Evolutionary conservation across 2,797 vertebrate species (phyloP), one percentile per base, ranked within the genome.

Genomic region (Eulemur albifrons): DNA sequence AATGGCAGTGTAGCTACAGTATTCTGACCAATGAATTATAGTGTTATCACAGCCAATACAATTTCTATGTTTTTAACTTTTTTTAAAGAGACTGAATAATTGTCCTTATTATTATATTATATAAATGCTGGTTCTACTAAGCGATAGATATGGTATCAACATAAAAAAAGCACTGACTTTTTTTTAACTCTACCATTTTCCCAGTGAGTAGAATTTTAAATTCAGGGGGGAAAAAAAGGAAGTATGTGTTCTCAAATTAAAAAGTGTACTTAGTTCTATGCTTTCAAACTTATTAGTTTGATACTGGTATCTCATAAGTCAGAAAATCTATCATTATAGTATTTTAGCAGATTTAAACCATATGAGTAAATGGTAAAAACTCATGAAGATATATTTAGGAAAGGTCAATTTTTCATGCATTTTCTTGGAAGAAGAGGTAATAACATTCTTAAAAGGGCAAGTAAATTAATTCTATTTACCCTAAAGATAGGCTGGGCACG

Each of bases 11-110:
- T 93, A 90, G 90, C 77, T 97, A 92, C 72, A 63, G 63, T 81
- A 79, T 95, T 95, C 88, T 86, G 67, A 88, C 35, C 70, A 90
- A 86, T 93, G 88, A 98, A 95, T 96, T 97, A 93, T 38, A 14
- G 27, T 88, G 43, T 93, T 93, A 88, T 70, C 77, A 90, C n/a
- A 94, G 61, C n/a, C 84, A 95, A 92, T 67, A 57, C 7, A 72
- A 92, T 93, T 97, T 88, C 48, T 57, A 61, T 93, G 93, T 77
- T 95, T 93, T 96, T 90, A 95, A 87, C 23, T 38, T 67, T 83
- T 90, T 87, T 12, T 13, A 82, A 85, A 90, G 72, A 88, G 21
- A 77, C 30, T 59, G 65, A 67, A 76, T 70, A 95, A 82, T 97
- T 90, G 61, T 95, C 89, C n/a, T 82, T 92, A 86, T 40, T 93